Evolutionary conservation across 2,797 vertebrate genomes (phyloP), one percentile per base, ranked within the genome.

Genomic region (Coracias cyanogaster): DNA sequence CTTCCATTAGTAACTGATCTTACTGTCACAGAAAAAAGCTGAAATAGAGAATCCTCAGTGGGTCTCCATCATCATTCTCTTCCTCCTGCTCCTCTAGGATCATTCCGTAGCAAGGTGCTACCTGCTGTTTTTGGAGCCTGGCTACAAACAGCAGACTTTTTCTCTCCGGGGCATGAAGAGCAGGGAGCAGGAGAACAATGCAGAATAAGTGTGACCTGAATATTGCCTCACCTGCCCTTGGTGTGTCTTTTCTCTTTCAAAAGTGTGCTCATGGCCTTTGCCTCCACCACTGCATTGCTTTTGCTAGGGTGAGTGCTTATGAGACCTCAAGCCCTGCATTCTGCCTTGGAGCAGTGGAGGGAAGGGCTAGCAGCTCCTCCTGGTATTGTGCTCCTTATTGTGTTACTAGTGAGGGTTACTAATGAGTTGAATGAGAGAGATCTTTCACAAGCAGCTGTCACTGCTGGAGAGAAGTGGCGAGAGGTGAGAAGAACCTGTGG

Each of bases 401-500:
- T 39, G 52, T 69, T 84, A 66, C 78, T n/a, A 37, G 54, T 5
- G 83, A 88, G 93, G 66, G 94, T 95, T 88, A 79, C 33, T 60
- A 88, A 93, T 89, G 82, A 96, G 60, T 37, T 73, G 80, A 86
- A 55, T 73, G 90, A 93, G 69, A 93, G 82, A 95, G 72, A 95
- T 72, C 94, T 93, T 95, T 79, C 69, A 46, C 66, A 81, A 67
- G 85, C 91, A 91, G 93, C 90, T 97, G 87, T 93, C 91, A 66
- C 85, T 88, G 91, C 93, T 93, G 85, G 77, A 93, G 94, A 95
- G 70, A 81, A 89, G 76, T 84, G 89, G 82, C 0, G 16, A 96
- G 94, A 94, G 94, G 95, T 95, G 94, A 95, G 93, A 64, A 83
- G 66, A 93, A 96, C 91, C 79, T 81, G 72, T 93, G 82, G 94